These are phyloP conservation scores for Drosophila prosaltans DNA, from an alignment of 1,140 invertebrate genomes.

Conservation along the genomic window DNA sequence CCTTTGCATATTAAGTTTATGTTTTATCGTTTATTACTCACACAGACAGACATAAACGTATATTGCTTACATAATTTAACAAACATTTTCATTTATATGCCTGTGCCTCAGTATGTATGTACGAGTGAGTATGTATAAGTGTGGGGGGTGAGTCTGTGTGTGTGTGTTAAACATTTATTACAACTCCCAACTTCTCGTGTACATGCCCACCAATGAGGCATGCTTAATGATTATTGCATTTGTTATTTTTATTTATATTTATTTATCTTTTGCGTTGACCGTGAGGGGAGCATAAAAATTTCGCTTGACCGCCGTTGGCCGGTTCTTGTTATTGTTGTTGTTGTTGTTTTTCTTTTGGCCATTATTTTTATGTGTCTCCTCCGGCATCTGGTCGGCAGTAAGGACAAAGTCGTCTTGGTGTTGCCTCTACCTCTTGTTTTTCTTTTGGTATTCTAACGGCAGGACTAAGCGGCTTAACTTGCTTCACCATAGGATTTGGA, in stretches of 20 bases:
- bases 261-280: conserved; percentile 58
- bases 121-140: conserved; percentile 18
- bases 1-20: conserved; percentile 68
- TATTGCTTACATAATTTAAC: conserved; percentile 72
- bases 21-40: conserved; percentile 69
- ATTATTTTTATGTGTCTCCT: conserved; percentile 54
- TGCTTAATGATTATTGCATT: conserved; percentile 75
- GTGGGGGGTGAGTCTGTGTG: conserved; percentile 24
- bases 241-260: conserved; percentile 71
- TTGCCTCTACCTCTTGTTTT: conserved; percentile 23
- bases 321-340: neutral
- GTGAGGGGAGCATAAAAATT: conserved; percentile 39
- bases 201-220: conserved; percentile 64
- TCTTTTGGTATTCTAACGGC: conserved; percentile 37
- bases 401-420: conserved; percentile 7
- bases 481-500: conserved; percentile 10
- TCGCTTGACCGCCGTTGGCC: conserved; percentile 27
- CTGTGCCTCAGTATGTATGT: conserved; percentile 26
- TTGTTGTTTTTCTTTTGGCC: conserved; percentile 40
- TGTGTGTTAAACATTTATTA: conserved; percentile 53
- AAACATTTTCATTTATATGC: conserved; percentile 67
- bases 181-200: conserved; percentile 28
- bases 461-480: conserved; percentile 55
- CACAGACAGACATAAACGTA: conserved; percentile 55
- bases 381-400: conserved; percentile 8